phyloP scores from a whole-genome alignment of 2,888 invertebrate genomes.

The Selenia dentaria region DNA sequence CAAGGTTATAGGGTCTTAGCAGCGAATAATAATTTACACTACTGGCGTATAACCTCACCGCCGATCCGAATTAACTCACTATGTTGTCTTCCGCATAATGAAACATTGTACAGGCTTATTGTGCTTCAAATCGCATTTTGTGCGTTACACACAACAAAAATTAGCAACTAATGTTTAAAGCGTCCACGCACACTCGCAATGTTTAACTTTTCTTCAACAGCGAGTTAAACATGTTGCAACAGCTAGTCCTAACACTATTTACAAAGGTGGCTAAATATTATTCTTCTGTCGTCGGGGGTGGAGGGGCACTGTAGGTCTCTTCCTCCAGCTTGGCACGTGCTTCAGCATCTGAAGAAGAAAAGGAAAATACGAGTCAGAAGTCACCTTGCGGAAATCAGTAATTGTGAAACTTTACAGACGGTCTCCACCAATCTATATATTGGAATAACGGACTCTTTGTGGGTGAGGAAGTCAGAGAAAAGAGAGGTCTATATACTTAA shows the following conservation, averaged over 20 bases:
- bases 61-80: constrained; percentile 70
- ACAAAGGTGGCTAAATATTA: constrained; percentile 82
- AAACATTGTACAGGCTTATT: constrained; percentile 54
- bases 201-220: constrained; percentile 68
- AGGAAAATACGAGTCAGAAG: no score
- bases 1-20: constrained; percentile 47
- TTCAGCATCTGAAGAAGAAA: constrained; percentile 77
- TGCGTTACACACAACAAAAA: constrained; percentile 58
- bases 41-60: constrained; percentile 46
- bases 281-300: constrained; percentile 70
- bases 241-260: constrained; percentile 76
- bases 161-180: constrained; percentile 47
- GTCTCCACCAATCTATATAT: no score
- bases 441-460: no score
- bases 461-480: no score
- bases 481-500: no score
- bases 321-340: constrained; percentile 79
- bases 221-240: constrained; percentile 71
- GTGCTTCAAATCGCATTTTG: constrained; percentile 64
- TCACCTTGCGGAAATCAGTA: no score
- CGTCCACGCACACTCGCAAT: constrained; percentile 44
- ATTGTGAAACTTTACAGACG: no score
- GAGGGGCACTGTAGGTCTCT: constrained; percentile 55
- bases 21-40: constrained; percentile 55
- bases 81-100: constrained; percentile 79